phyloP scores from a whole-genome alignment of 2,797 vertebrate genomes.

The Gastrophryne carolinensis region DNA sequence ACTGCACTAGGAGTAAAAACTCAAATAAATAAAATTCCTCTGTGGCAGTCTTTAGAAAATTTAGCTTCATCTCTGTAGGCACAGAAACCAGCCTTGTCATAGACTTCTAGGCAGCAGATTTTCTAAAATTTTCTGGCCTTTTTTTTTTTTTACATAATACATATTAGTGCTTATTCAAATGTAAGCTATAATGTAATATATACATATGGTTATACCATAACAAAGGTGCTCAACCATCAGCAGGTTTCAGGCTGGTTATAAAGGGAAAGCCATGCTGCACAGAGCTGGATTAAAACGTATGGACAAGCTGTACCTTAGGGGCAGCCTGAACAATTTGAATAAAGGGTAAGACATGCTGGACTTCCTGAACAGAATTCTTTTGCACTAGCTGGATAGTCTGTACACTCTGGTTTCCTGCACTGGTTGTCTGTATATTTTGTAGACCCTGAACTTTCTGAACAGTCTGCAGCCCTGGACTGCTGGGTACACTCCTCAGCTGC shows the following conservation, averaged over 20 bases:
- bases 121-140: no score
- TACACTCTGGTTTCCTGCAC: slow-evolving; percentile 67
- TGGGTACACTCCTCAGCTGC: slow-evolving; percentile 18
- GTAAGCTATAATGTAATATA: no score
- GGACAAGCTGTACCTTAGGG: slow-evolving; percentile 79
- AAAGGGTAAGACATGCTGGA: slow-evolving; percentile 68
- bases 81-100: no score
- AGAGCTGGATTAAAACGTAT: slow-evolving; percentile 65
- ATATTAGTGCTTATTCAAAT: no score
- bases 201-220: not conserved
- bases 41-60: no score
- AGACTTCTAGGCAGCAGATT: no score
- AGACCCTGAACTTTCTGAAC: slow-evolving; percentile 29
- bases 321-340: slow-evolving; percentile 75
- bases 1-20: no score
- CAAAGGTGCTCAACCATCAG: not conserved
- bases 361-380: slow-evolving; percentile 62
- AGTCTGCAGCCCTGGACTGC: slow-evolving; percentile 19
- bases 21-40: no score
- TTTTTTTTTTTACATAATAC: no score
- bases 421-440: not conserved
- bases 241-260: not conserved
- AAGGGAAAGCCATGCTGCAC: not conserved
- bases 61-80: no score
- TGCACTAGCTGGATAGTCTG: slow-evolving; percentile 75